phyloP scores from a whole-genome alignment of 2,888 invertebrate species.

The Diaperis boleti region DNA sequence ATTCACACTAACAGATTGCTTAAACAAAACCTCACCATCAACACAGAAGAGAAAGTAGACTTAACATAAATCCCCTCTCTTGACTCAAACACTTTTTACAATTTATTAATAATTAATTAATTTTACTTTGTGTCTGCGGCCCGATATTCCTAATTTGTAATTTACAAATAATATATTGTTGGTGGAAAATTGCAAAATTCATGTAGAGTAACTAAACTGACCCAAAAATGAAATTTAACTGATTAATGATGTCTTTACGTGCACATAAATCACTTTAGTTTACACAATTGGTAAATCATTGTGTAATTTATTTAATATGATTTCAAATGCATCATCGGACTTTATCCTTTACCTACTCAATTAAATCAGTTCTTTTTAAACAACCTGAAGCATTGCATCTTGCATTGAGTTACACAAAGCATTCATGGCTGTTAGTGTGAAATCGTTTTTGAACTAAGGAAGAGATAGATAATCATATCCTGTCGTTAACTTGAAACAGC shows the following conservation, averaged over 20 bases:
- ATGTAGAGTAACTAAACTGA: too few species aligned
- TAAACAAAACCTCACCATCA: conserved; percentile 42
- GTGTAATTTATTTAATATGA: conserved; percentile 1
- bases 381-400: background rate
- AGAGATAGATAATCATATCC: conserved; percentile 4
- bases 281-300: conserved; percentile 3
- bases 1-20: conserved; percentile 42
- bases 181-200: conserved; percentile 14
- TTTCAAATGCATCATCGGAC: background rate
- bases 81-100: conserved; percentile 18
- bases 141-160: conserved; percentile 12
- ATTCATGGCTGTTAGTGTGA: background rate
- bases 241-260: background rate
- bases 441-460: background rate
- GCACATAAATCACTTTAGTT: background rate
- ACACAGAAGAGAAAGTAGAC: conserved; percentile 45
- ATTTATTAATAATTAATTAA: conserved; percentile 33
- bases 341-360: background rate
- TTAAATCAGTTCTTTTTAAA: background rate
- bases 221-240: background rate
- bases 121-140: background rate
- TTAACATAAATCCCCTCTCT: conserved; percentile 42
- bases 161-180: conserved; percentile 5
- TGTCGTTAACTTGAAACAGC: background rate
- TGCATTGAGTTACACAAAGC: background rate